Evolutionary conservation across 2,797 vertebrate genomes (phyloP).

Genomic region (Neosalanx taihuensis): DNA sequence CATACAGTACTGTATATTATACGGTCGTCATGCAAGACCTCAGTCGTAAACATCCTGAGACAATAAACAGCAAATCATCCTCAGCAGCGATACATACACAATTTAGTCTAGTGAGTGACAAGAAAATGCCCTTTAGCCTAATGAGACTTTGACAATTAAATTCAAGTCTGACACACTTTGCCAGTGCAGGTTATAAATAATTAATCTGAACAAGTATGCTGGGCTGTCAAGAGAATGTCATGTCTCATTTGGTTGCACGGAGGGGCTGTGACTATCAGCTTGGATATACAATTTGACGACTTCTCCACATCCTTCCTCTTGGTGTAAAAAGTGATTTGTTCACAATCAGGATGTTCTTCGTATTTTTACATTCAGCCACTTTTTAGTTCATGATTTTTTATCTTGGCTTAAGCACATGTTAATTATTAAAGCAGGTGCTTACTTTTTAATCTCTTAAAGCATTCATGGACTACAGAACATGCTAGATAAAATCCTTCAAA

Average conservation of each 20-base stretch:
- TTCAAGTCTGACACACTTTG: slow-evolving; percentile 66
- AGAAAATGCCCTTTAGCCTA: slow-evolving; percentile 72
- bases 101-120: slow-evolving; percentile 66
- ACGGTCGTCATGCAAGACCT: neutral
- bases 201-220: slow-evolving; percentile 67
- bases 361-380: slow-evolving; percentile 11
- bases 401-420: slow-evolving; percentile 35
- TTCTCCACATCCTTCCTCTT: slow-evolving; percentile 42
- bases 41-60: neutral
- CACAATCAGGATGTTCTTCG: slow-evolving; percentile 26
- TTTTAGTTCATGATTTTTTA: slow-evolving; percentile 37
- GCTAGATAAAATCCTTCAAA: slow-evolving; percentile 13
- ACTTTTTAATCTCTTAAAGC: slow-evolving; percentile 7
- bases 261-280: slow-evolving; percentile 54
- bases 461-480: slow-evolving; percentile 21
- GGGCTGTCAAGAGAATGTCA: slow-evolving; percentile 65
- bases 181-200: slow-evolving; percentile 73
- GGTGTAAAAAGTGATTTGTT: slow-evolving; percentile 32
- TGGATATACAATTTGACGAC: slow-evolving; percentile 44
- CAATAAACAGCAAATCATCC: slow-evolving; percentile 26
- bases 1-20: neutral
- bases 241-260: slow-evolving; percentile 62
- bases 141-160: slow-evolving; percentile 70
- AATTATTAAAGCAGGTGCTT: slow-evolving; percentile 43
- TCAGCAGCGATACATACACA: slow-evolving; percentile 41